Evolutionary conservation across 2,888 invertebrate genomes (phyloP), one percentile per base, ranked within the genome.

Genomic region (Pandemis heparana): DNA sequence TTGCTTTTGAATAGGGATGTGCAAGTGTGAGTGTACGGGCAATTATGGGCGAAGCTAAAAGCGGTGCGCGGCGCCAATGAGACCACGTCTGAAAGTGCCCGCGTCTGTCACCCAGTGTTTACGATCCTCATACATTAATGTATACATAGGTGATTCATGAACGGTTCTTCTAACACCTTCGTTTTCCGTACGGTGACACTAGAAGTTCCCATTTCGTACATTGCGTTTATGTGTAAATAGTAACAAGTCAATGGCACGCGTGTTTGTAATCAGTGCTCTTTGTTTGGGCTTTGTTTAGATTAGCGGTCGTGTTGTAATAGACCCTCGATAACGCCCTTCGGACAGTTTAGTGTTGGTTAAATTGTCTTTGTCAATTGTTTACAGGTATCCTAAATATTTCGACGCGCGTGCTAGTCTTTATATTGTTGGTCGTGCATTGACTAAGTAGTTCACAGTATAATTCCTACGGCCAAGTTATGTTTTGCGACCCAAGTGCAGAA

Each of bases 261-360:
- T 77, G 77, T 78, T 75, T 79, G 64, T 51, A 68, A 53, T 63
- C 71, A 71, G 43, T 48, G 67, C 59, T 83, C 82, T 85, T 87
- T 87, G 85, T 84, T 82, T 79, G 77, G 78, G 76, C 75, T 85
- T 83, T 85, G 82, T 83, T 83, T 82, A 82, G 80, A 82, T 84
- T 82, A 82, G 83, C 85, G 76, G 79, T 75, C 72, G 75, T 77
- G 76, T 80, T 64, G 56, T 75, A 71, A 71, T 63, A 46, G 70
- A n/a, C 46, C 64, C 63, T 48, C 74, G 74, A 74, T 74, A 74
- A 70, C 60, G 65, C 69, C 69, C 64, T 74, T 75, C 60, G 77
- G 48, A 71, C 56, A 76, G 66, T 77, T 79, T 75, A 75, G 73
- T 67, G 62, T 56, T 63, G 74, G 75, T 79, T 77, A 78, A 78